These are phyloP conservation scores for Clitarchus hookeri DNA, from an alignment of 2,888 invertebrate genomes.

Conservation along the genomic window DNA sequence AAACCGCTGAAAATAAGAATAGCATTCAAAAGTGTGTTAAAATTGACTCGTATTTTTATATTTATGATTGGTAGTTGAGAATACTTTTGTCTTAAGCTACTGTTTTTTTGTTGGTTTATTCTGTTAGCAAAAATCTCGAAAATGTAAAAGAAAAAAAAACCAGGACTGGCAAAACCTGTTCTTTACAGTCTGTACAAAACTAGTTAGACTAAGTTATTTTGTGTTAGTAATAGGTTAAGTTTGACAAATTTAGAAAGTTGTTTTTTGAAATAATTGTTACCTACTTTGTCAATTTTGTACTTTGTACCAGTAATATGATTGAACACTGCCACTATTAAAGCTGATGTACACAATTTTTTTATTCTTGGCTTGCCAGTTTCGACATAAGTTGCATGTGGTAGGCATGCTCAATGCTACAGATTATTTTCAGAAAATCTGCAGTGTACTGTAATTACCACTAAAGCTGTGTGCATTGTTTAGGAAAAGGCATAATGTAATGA, in stretches of 20 bases:
- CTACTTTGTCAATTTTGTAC: neutral
- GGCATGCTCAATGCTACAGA: neutral
- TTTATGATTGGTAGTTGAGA: neutral
- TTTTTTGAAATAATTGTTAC: neutral
- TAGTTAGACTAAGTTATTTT: neutral
- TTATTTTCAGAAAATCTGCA: too few species aligned
- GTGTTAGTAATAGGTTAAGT: neutral
- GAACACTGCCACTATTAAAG: neutral
- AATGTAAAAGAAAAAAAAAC: neutral
- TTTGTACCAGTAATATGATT: neutral
- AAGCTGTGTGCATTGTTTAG: too few species aligned
- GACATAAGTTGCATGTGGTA: constrained; percentile 11
- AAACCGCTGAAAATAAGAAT: neutral
- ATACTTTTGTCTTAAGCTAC: neutral
- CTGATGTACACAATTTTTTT: neutral
- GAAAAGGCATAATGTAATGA: too few species aligned
- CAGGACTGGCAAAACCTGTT: neutral
- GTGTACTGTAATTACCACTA: too few species aligned
- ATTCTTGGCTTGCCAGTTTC: constrained; percentile 1
- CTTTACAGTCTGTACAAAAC: neutral
- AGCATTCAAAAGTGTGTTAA: neutral
- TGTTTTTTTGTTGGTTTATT: neutral
- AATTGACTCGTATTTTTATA: neutral
- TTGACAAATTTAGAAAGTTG: neutral
- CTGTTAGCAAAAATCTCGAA: neutral